Percentiles rank a stretch among this genome's conserved stretches.
These are phyloP conservation scores for Hydropsyche tenuis DNA, from an alignment of 1,140 invertebrate genomes.

Conservation along the genomic window DNA sequence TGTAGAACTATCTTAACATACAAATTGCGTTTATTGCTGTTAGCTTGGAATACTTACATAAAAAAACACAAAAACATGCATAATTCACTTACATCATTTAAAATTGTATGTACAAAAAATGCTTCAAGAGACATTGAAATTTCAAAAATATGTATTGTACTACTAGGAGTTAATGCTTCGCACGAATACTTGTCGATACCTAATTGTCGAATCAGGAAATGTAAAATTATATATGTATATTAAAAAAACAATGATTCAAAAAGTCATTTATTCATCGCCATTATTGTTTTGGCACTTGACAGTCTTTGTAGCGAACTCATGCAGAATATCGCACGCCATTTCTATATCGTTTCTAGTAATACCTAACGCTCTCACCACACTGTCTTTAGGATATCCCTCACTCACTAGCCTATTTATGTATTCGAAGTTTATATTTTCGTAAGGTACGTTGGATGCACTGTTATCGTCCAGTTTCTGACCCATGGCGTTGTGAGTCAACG, in stretches of 20 bases:
- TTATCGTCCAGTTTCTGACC: conserved; percentile 59
- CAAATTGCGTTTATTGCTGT: conserved; percentile 15
- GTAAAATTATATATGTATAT: background rate
- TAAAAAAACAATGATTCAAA: background rate
- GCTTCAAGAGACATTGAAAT: conserved; percentile 1
- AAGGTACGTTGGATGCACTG: conserved; percentile 64
- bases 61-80: conserved; percentile 5
- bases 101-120: conserved; percentile 7
- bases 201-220: background rate
- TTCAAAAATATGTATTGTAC: background rate
- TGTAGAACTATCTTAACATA: conserved; percentile 8
- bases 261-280: conserved; percentile 36
- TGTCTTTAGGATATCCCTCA: conserved; percentile 88
- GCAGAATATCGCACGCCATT: conserved; percentile 94
- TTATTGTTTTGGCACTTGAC: conserved; percentile 49
- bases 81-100: background rate
- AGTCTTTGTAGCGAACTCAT: conserved; percentile 77
- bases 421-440: conserved; percentile 91
- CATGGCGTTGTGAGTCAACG: conserved; percentile 61
- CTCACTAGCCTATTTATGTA: conserved; percentile 86
- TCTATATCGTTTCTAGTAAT: conserved; percentile 91
- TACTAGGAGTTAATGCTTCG: background rate
- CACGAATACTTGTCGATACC: background rate
- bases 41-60: background rate
- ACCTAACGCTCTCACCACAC: conserved; percentile 86